Base-by-base conservation (phyloP, 2,113 vertebrate genomes). In the Elachura formosa region DNA sequence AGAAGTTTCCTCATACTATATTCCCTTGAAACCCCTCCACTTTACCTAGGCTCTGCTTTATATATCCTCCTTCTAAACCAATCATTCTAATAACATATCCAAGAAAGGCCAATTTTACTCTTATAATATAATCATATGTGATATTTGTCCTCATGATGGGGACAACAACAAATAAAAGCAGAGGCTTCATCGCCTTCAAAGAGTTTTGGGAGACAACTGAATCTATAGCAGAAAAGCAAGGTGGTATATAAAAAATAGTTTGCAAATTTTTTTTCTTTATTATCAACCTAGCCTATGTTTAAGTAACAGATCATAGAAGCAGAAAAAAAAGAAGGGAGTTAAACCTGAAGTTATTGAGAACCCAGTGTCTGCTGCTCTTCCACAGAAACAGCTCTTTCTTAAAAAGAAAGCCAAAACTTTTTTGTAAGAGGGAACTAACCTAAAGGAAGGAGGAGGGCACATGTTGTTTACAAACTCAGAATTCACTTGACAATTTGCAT, bases 51-150 rank as follows among this genome's bases (percentile, higher is more conserved):
- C 14, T 76, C 58, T 91, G 41, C 15, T 68, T 40, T 33, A 64
- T 36, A 52, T 26, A 62, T 34, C 13, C 20, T 90, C 15, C 68
- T 77, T 84, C 38, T 66, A 76, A 87, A 92, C 26, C 23, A 81
- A 55, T 81, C 46, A 76, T 73, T 89, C 38, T 67, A 90, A 89
- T 64, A 83, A 22, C 5, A 72, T 41, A 22, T 36, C 54, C 23
- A 86, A 83, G 62, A 90, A 93, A 79, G 25, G 51, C 25, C 6
- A 62, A 26, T 86, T 83, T 92, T 62, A 66, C 17, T 62, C 26
- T 61, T 88, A 34, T 45, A 61, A 77, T 41, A 52, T 66, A 71
- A 88, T 51, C 3, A 23, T 41, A 38, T 38, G 9, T 51, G 7
- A 66, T 86, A 10, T 61, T 92, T 84, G 31, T 88, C 24, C 29